phyloP scores from a whole-genome alignment of 92 coral and sea anemone species.

The Porites rus region DNA sequence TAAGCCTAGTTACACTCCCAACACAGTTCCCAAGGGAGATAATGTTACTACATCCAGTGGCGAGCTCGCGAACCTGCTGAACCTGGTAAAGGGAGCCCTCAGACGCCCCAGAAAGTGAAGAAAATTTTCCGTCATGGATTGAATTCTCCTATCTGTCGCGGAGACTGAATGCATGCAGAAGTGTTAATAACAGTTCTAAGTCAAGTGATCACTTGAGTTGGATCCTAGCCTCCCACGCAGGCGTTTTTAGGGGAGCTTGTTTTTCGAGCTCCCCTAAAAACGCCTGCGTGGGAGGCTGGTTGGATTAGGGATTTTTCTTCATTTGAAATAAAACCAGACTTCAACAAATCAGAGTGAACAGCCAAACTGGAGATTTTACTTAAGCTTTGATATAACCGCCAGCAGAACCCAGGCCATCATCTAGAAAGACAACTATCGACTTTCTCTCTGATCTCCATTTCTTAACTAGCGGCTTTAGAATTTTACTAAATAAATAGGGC shows the following conservation, averaged over 20 bases:
- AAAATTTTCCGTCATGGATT: background rate
- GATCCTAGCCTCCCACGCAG: background rate
- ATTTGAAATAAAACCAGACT: constrained; percentile 65
- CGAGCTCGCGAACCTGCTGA: constrained; percentile 37
- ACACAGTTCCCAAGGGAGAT: constrained; percentile 60
- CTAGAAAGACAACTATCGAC: constrained; percentile 17
- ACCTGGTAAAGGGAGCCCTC: constrained; percentile 23
- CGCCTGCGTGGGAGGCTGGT: too few relatives aligned
- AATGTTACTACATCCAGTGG: constrained; percentile 47
- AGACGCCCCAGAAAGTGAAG: background rate
- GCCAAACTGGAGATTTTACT: constrained; percentile 40
- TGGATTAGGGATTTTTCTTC: constrained; percentile 48
- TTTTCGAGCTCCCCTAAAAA: too few relatives aligned
- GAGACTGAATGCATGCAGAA: constrained; percentile 1
- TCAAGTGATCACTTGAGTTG: constrained; percentile 42
- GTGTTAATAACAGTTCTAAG: constrained; percentile 24
- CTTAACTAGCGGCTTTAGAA: constrained; percentile 1
- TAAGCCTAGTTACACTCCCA: constrained; percentile 60
- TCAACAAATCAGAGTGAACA: constrained; percentile 55
- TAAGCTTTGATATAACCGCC: background rate
- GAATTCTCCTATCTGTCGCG: constrained; percentile 32
- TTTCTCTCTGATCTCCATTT: background rate
- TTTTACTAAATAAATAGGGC: constrained; percentile 52
- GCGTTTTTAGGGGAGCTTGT: too few relatives aligned
- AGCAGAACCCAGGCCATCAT: constrained; percentile 50